A percentile compares a stretch with the other conserved stretches of the same genome.
These are phyloP conservation scores for zebrafish (Danio rerio) DNA, from an alignment of 2,113 vertebrate genomes.

Conservation along the genomic window DNA sequence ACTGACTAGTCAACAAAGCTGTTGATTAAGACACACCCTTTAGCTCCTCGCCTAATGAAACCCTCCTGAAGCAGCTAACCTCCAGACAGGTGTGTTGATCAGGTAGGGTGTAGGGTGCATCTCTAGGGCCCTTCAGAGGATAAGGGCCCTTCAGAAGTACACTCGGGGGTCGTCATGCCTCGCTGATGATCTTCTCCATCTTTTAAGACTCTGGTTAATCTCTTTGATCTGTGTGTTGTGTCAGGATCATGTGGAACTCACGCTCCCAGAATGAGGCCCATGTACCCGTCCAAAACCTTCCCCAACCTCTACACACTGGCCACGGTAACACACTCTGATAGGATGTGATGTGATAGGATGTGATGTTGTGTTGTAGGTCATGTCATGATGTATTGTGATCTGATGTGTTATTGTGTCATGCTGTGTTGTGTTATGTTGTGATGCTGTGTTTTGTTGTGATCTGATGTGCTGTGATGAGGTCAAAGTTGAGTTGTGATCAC, in stretches of 20 bases:
- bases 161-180: not conserved
- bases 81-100: too few relatives aligned
- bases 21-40: too few relatives aligned
- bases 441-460: not conserved
- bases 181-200: not conserved
- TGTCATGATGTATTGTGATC: too few relatives aligned
- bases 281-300: constrained; percentile 97
- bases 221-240: constrained; percentile 34
- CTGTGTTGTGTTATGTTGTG: not conserved
- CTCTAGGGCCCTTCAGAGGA: too few relatives aligned
- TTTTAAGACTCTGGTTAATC: not conserved
- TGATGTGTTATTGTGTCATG: not conserved
- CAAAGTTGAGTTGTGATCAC: too few relatives aligned
- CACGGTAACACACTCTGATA: constrained; percentile 75
- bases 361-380: too few relatives aligned
- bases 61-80: too few relatives aligned
- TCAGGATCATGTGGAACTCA: constrained; percentile 91
- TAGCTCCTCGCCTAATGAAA: too few relatives aligned
- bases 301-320: constrained; percentile 96
- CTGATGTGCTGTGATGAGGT: too few relatives aligned
- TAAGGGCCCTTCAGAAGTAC: too few relatives aligned
- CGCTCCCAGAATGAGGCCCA: constrained; percentile 92
- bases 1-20: too few relatives aligned
- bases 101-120: too few relatives aligned
- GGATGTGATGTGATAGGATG: not conserved